Evolutionary conservation across 2,888 invertebrate genomes (phyloP), one percentile per base, ranked within the genome.

Genomic region (Morinoia aosen): DNA sequence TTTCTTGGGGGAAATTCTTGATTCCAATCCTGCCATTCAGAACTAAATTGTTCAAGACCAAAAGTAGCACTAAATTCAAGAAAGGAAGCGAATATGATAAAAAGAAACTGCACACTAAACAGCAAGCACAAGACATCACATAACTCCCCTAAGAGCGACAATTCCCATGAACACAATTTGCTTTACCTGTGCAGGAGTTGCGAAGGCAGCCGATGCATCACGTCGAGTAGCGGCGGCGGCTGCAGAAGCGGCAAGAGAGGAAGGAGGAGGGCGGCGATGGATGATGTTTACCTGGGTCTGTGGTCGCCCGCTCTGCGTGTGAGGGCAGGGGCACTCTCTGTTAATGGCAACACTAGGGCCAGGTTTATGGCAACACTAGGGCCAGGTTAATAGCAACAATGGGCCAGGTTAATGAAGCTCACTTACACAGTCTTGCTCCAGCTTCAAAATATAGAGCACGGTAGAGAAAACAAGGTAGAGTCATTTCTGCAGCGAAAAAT

Each of bases 281-380:
- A 93, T 93, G 56, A 93, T 93, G 57, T 93, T 93, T 11, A 93
- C 57, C 40, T 48, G 90, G 33, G 93, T 57, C 93, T 93, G 93
- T 10, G 56, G 93, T 25, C 93, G 56, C 0, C 93, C 93, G 48
- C 93, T 93, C 93, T 93, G 48, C 58, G 12, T 33, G 57, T 33
- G 8, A 57, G 57, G n/a, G 57, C 93, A 93, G 56, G 91, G 57
- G 16, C 90, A 90, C 90, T 90, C 90, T 10, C 4, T 0, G 48
- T 90, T 40, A 90, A 48, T 48, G 48, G 48, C 48, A 48, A 48
- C 48, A 48, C 48, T 48, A 48, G 48, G 48, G 48, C 48, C 48
- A 48, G 48, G 48, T 48, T 5, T 4, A 48, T 48, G 48, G 48
- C 48, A 48, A 48, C 48, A 48, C 48, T 5, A 48, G 48, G 48